These are phyloP conservation scores for Clepsis dumicolana DNA, from an alignment of 2,888 invertebrate species.

Conservation along the genomic window DNA sequence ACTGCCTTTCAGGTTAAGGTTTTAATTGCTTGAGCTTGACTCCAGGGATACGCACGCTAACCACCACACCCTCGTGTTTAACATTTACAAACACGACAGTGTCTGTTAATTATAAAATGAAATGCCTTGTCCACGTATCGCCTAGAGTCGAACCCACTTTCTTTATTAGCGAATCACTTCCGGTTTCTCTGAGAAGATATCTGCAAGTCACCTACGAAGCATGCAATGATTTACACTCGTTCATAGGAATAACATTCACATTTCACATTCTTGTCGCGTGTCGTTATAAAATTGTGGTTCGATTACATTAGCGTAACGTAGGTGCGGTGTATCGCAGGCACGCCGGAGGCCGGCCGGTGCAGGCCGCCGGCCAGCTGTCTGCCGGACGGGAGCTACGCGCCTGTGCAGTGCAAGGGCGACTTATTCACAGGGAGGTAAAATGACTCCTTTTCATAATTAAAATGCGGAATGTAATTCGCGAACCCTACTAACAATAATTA, in stretches of 20 bases:
- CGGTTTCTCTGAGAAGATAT: slow-evolving; percentile 40
- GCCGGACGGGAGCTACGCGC: slow-evolving; percentile 85
- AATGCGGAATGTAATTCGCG: slow-evolving; percentile 19
- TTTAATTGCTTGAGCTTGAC: slow-evolving; percentile 6
- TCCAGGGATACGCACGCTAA: not conserved
- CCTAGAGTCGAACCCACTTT: slow-evolving; percentile 40
- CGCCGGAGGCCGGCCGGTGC: slow-evolving; percentile 53
- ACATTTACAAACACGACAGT: not conserved
- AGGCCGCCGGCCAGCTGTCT: slow-evolving; percentile 76
- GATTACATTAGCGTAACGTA: slow-evolving; percentile 18
- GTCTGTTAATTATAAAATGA: not conserved
- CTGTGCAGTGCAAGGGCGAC: slow-evolving; percentile 90
- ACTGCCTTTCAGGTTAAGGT: slow-evolving; percentile 12
- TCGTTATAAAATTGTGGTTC: slow-evolving; percentile 15
- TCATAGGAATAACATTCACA: slow-evolving; percentile 19
- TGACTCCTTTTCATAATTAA: slow-evolving; percentile 45
- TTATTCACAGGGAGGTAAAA: slow-evolving; percentile 85
- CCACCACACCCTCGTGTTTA: slow-evolving; percentile 2
- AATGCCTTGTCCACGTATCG: not conserved
- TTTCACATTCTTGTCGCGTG: slow-evolving; percentile 21
- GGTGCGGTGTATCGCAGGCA: slow-evolving; percentile 25
- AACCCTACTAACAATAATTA: slow-evolving; percentile 11
- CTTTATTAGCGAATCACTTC: slow-evolving; percentile 44
- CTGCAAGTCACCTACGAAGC: slow-evolving; percentile 44
- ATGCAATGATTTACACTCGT: slow-evolving; percentile 17